Base-by-base conservation (phyloP, 92 coral and sea anemone species). In the Paragorgia papillata region DNA sequence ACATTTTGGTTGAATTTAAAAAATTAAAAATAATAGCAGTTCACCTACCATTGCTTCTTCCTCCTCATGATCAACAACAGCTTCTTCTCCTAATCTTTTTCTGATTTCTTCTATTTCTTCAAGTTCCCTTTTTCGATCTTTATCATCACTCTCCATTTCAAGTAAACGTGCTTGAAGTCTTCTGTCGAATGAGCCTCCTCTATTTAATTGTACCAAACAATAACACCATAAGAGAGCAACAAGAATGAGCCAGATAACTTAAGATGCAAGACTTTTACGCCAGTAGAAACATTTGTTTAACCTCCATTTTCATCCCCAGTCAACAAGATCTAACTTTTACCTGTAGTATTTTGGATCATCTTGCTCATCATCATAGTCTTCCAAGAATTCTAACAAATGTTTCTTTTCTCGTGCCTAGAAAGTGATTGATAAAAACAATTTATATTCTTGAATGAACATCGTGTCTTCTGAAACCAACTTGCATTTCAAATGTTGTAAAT, bases 301-400 rank as follows among this genome's bases (percentile, higher is more conserved):
- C n/a, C n/a, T n/a, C n/a, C n/a, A n/a, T n/a, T n/a, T n/a, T n/a
- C n/a, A n/a, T n/a, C n/a, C n/a, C n/a, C n/a, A n/a, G n/a, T n/a
- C n/a, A n/a, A n/a, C n/a, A n/a, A n/a, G n/a, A n/a, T n/a, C n/a
- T n/a, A n/a, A n/a, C n/a, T 3, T 30, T 66, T 80, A 94, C 98
- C 89, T 94, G 94, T 88, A 94, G 62, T 90, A 94, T 68, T 94
- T 94, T 10, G 91, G 95, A 60, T 94, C 98, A 70, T 94, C 98
- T 43, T 84, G 74, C 12, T 90, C 91, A 57, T 94, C 98, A 58
- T 94, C 98, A 44, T 94, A 94, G 77, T 94, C 98, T 69, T 94
- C 98, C 41, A 94, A 88, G 61, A 94, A 94, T 73, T 89, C 97
- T 57, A 88, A 57, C 62, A 94, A 84, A 57, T 94, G 98, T 39